Conservation (phyloP, 2,888 invertebrate species). For the Endotricha flammealis region DNA sequence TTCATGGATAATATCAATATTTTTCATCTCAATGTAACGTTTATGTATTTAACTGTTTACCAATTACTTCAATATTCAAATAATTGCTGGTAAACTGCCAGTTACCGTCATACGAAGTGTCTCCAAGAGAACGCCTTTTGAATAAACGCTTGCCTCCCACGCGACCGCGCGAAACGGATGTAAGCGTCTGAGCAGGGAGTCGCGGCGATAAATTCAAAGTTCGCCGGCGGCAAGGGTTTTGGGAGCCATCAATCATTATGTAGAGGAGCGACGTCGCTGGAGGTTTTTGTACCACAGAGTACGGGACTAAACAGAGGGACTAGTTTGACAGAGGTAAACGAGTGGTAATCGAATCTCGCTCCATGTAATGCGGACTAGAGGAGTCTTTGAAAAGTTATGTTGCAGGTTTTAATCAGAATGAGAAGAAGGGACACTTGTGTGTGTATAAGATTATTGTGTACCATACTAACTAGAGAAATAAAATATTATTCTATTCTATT, state of each 20-base stretch:
- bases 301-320: conserved; percentile 13
- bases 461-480: too few relatives aligned
- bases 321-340: conserved; percentile 1
- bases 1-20: too few relatives aligned
- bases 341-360: too few relatives aligned
- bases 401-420: too few relatives aligned
- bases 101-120: conserved; percentile 7
- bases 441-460: too few relatives aligned
- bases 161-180: conserved; percentile 46
- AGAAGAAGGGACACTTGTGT: too few relatives aligned
- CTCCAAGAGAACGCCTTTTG: conserved; percentile 17
- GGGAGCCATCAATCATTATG: conserved; percentile 70
- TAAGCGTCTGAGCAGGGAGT: conserved; percentile 53
- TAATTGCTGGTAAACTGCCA: neutral
- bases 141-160: conserved; percentile 23
- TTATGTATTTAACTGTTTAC: too few relatives aligned
- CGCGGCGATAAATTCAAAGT: conserved; percentile 64
- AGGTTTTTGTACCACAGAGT: conserved; percentile 38
- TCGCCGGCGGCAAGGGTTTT: conserved; percentile 71
- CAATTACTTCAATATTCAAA: neutral
- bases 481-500: too few relatives aligned
- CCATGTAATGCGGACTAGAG: too few relatives aligned
- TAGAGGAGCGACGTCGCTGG: conserved; percentile 53
- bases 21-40: too few relatives aligned
- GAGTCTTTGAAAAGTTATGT: too few relatives aligned